A percentile compares a stretch with the other conserved stretches of the same genome.
phyloP scores from a whole-genome alignment of 35 echinoderm and acorn worm genomes.

The Chiridota heheva region DNA sequence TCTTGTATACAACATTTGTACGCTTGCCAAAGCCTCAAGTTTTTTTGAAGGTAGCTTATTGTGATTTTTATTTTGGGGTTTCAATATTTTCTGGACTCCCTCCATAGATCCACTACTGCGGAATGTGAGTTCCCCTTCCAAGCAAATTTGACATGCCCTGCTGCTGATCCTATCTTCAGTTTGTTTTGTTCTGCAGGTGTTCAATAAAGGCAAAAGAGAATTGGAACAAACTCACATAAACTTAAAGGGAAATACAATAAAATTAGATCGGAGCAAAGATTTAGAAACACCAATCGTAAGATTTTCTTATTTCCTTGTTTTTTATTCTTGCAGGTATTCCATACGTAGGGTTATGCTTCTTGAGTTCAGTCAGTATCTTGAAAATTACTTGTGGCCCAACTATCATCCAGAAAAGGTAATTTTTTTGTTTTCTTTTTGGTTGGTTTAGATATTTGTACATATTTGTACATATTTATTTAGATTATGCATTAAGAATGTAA shows the following conservation, averaged over 20 bases:
- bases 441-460: not conserved
- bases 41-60: too few relatives aligned
- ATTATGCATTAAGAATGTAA: too few relatives aligned
- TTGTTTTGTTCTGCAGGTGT: not conserved
- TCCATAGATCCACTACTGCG: too few relatives aligned
- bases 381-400: slow-evolving; percentile 97
- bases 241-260: not conserved
- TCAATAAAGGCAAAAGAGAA: too few relatives aligned
- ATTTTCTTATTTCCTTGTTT: not conserved
- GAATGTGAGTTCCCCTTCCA: too few relatives aligned
- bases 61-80: too few relatives aligned
- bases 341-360: slow-evolving; percentile 85
- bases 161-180: not conserved
- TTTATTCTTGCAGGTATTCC: slow-evolving; percentile 62
- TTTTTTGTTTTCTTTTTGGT: not conserved
- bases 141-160: not conserved
- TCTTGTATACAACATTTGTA: too few relatives aligned
- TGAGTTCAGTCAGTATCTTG: slow-evolving; percentile 96
- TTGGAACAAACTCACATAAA: too few relatives aligned
- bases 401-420: slow-evolving; percentile 87
- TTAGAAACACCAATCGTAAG: not conserved
- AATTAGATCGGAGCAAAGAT: not conserved
- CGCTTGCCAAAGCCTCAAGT: too few relatives aligned
- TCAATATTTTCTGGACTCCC: too few relatives aligned
- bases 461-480: too few relatives aligned